phyloP scores from a whole-genome alignment of 2,888 invertebrate genomes.

The Cryptophagus acutangulus region DNA sequence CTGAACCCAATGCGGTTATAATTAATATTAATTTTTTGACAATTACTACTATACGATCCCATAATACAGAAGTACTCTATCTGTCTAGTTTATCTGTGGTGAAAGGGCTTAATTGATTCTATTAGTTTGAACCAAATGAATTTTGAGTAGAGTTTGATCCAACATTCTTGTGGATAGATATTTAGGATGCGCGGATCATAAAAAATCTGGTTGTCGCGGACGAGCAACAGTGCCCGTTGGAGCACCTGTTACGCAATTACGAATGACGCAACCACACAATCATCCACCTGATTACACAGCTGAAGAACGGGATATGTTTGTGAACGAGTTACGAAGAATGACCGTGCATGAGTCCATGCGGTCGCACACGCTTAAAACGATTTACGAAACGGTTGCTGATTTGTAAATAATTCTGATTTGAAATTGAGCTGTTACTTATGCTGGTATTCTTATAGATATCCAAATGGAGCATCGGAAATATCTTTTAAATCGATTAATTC shows the following conservation, averaged over 20 bases:
- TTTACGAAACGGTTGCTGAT: conserved; percentile 38
- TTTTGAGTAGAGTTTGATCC: background rate
- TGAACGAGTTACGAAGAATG: conserved; percentile 34
- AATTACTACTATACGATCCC: too few relatives aligned
- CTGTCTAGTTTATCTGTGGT: too few relatives aligned
- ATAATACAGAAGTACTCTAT: too few relatives aligned
- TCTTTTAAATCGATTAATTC: conserved; percentile 38
- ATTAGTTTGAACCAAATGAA: too few relatives aligned
- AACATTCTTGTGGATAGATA: conserved; percentile 35
- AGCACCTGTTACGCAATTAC: conserved; percentile 30
- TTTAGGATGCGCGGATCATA: conserved; percentile 39
- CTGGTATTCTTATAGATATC: too few relatives aligned
- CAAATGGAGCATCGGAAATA: conserved; percentile 36
- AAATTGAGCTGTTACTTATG: too few relatives aligned
- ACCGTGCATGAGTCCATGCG: conserved; percentile 25
- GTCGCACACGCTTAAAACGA: conserved; percentile 32
- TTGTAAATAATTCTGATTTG: conserved; percentile 32
- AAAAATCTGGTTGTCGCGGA: conserved; percentile 37
- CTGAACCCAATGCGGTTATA: too few relatives aligned
- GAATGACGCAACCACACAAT: conserved; percentile 38
- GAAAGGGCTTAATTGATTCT: too few relatives aligned
- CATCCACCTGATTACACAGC: conserved; percentile 39
- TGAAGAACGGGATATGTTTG: conserved; percentile 36
- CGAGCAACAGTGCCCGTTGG: conserved; percentile 39
- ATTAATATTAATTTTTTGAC: too few relatives aligned